phyloP scores from a whole-genome alignment of 2,113 vertebrate genomes.

The Pagrus major region DNA sequence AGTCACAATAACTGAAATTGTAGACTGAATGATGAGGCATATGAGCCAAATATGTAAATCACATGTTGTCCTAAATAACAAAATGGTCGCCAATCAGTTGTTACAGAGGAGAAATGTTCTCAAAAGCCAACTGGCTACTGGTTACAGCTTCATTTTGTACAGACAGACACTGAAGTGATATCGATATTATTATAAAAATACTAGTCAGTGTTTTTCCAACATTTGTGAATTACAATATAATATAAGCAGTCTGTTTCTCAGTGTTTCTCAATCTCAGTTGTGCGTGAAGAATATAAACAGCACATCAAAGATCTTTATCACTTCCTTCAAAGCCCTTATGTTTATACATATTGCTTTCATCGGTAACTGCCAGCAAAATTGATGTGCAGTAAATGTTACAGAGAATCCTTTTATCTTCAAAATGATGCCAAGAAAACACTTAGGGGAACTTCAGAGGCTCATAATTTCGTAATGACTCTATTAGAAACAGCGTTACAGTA shows the following conservation, averaged over 20 bases:
- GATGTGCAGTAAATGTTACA: not conserved
- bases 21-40: not conserved
- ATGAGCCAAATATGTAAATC: not conserved
- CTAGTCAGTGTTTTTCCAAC: no score
- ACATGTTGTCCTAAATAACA: no score
- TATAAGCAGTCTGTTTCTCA: no score
- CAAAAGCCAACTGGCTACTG: no score
- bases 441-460: not conserved
- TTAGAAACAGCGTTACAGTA: not conserved
- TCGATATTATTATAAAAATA: no score
- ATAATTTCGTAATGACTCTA: not conserved
- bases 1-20: no score
- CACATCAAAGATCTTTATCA: not conserved
- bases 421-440: slow-evolving; percentile 13
- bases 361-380: no score
- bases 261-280: no score
- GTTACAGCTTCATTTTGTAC: no score
- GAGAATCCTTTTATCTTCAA: slow-evolving; percentile 3
- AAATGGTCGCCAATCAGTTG: not conserved
- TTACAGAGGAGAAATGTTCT: not conserved
- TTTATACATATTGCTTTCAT: slow-evolving; percentile 1
- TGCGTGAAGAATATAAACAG: not conserved
- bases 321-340: not conserved
- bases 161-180: no score
- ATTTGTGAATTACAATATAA: no score